These are phyloP conservation scores for Platorchestia sp. DNA, from an alignment of 1,140 invertebrate species.

Conservation along the genomic window DNA sequence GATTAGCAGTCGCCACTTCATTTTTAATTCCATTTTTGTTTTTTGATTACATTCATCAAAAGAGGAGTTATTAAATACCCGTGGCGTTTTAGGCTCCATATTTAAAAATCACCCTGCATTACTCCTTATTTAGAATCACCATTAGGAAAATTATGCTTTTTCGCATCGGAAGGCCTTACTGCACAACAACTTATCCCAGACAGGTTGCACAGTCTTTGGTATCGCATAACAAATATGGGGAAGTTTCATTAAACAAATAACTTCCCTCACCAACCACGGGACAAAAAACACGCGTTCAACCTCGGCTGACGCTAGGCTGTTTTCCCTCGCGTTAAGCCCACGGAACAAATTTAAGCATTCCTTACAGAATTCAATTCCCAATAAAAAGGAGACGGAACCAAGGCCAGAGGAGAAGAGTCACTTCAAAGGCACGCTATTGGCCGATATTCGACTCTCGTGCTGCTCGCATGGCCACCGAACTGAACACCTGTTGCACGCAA, in stretches of 20 bases:
- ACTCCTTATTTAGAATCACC: not conserved
- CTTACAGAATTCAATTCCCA: not conserved
- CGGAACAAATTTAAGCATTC: not conserved
- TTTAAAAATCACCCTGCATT: no score
- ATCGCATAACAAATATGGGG: not conserved
- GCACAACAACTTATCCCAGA: not conserved
- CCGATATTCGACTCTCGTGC: conserved; percentile 17
- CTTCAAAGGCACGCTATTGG: not conserved
- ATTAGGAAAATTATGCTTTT: not conserved
- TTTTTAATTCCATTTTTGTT: no score
- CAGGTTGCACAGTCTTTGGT: not conserved
- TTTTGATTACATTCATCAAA: no score
- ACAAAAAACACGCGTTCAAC: not conserved
- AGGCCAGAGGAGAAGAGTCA: not conserved
- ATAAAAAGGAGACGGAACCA: not conserved
- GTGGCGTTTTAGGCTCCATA: no score
- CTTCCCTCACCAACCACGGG: not conserved
- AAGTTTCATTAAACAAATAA: not conserved
- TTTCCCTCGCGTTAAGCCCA: not conserved
- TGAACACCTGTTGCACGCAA: not conserved
- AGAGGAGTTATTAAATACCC: no score
- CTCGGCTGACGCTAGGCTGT: not conserved
- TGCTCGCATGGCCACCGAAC: not conserved
- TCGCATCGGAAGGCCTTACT: not conserved
- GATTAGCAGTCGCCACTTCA: no score